Evolutionary conservation across 2,888 invertebrate species (phyloP), one percentile per base, ranked within the genome.

Genomic region (Pegoplata infirma): DNA sequence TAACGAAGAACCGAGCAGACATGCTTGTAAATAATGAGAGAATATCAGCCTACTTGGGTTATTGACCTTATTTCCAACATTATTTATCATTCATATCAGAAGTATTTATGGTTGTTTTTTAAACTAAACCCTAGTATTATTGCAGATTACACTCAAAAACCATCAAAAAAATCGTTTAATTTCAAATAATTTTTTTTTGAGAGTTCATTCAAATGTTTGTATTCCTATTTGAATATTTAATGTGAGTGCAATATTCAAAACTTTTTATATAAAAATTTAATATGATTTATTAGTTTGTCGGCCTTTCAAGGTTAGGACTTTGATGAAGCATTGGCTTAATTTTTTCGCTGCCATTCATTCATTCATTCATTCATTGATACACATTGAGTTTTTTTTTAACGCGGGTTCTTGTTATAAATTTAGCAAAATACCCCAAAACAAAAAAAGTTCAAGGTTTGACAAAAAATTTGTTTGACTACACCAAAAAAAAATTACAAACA

Each of bases 261-360:
- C 3, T 25, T 25, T n/a, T 12, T 40, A n/a, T 40, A n/a, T n/a
- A n/a, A n/a, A n/a, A n/a, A n/a, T 40, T 69, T 63, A 56, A 58
- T 73, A 74, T 84, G 80, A 74, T 81, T 77, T 81, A 83, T 84
- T 83, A 81, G 82, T 77, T 82, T 84, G 83, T 80, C 83, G 84
- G 84, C 76, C 80, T 82, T 73, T 80, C 82, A 81, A 82, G 83
- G 81, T 74, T 80, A 79, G 10, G 46, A 47, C 64, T 69, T 76
- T 77, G 63, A 77, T 53, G 53, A 63, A 46, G 17, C 56, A 53
- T 46, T 59, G 72, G 17, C 55, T 56, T 66, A 46, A 46, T 53
- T 58, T 61, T 14, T 49, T 51, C 61, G 16, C n/a, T n/a, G n/a
- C 21, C 28, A 21, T 53, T 61, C 10, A 21, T 36, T n/a, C n/a